These are phyloP conservation scores for Vanessa atalanta DNA, from an alignment of 1,140 invertebrate species.

Conservation along the genomic window DNA sequence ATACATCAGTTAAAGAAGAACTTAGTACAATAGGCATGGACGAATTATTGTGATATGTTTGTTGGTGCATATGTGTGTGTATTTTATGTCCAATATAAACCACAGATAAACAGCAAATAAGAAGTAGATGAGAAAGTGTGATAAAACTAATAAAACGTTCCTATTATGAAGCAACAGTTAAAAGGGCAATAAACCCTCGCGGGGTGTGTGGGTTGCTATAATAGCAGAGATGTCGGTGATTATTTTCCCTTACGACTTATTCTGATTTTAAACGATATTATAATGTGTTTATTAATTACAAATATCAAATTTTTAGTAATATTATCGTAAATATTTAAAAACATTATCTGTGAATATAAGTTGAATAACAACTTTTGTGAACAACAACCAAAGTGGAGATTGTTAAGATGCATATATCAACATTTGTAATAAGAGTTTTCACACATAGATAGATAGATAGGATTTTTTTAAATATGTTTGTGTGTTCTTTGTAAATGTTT, in stretches of 20 bases:
- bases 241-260: constrained; percentile 50
- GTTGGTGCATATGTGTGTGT: not conserved
- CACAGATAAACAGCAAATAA: not conserved
- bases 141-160: constrained; percentile 20
- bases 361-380: too few species aligned
- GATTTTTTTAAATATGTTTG: too few species aligned
- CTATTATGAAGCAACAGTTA: constrained; percentile 45
- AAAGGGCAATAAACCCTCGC: constrained; percentile 65
- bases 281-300: not conserved
- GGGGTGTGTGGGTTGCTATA: constrained; percentile 63
- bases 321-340: too few species aligned
- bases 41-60: not conserved
- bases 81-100: not conserved
- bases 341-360: too few species aligned
- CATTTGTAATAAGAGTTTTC: too few species aligned
- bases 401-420: too few species aligned
- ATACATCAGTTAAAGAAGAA: too few species aligned
- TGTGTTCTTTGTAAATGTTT: too few species aligned
- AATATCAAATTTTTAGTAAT: not conserved
- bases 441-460: too few species aligned
- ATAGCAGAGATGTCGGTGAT: constrained; percentile 61
- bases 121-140: constrained; percentile 22
- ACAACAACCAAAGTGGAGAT: too few species aligned
- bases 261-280: constrained; percentile 33
- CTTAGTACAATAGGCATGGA: not conserved